phyloP scores from a whole-genome alignment of 2,113 vertebrate species.

The Gavia stellata region DNA sequence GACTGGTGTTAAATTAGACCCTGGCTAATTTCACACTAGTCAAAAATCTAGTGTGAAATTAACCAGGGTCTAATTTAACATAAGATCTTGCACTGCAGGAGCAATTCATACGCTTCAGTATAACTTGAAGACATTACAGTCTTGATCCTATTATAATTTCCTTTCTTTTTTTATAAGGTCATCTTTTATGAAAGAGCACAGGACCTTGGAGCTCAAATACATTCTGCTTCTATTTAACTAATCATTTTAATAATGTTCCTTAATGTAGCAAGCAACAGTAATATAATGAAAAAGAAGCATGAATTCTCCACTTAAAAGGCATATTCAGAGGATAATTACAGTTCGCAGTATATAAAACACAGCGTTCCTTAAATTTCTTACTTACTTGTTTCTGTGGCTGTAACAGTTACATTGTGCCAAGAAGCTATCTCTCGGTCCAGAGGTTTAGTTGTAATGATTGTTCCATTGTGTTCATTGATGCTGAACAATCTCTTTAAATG shows the following conservation, averaged over 20 bases:
- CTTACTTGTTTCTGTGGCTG: slow-evolving; percentile 88
- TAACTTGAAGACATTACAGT: neutral
- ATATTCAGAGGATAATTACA: slow-evolving; percentile 15
- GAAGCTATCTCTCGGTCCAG: slow-evolving; percentile 84
- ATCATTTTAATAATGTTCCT: slow-evolving; percentile 34
- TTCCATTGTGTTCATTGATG: slow-evolving; percentile 84
- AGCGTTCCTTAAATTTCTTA: neutral
- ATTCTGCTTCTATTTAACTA: slow-evolving; percentile 3
- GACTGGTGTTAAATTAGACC: slow-evolving; percentile 50
- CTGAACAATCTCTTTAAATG: slow-evolving; percentile 73
- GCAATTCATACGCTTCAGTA: neutral
- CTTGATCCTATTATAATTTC: neutral
- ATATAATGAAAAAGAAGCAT: slow-evolving; percentile 5
- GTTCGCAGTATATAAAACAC: neutral
- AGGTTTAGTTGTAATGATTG: slow-evolving; percentile 72
- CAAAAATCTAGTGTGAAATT: slow-evolving; percentile 46
- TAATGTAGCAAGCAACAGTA: neutral
- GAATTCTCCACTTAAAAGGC: neutral
- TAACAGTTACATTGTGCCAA: slow-evolving; percentile 89
- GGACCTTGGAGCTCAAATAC: slow-evolving; percentile 9
- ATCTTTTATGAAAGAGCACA: slow-evolving; percentile 41
- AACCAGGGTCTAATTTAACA: slow-evolving; percentile 35
- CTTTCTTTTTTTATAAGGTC: neutral
- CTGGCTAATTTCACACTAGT: slow-evolving; percentile 37
- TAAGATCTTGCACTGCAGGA: slow-evolving; percentile 17